A percentile compares a stretch with the other conserved stretches of the same genome.
These are phyloP conservation scores for Campylorhamphus procurvoides DNA, from an alignment of 2,113 vertebrate species.

Conservation along the genomic window DNA sequence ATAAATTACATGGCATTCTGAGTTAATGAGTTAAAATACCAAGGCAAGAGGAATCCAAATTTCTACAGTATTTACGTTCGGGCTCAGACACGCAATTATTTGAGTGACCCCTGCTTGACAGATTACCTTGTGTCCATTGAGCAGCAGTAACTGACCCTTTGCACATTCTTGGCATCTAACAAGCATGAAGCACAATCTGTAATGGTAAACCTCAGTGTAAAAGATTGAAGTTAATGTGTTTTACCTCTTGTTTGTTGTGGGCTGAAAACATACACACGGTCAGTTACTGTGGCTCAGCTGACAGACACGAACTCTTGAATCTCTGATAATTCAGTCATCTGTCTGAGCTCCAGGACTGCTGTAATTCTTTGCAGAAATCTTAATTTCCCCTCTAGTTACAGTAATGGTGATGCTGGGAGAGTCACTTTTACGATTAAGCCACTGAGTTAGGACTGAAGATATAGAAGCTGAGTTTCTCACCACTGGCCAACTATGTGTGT, in stretches of 20 bases:
- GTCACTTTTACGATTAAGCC: not conserved
- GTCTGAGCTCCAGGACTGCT: not conserved
- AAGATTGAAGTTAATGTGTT: not conserved
- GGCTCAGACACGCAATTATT: not conserved
- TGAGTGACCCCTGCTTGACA: not conserved
- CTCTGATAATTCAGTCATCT: not conserved
- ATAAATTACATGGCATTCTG: not conserved
- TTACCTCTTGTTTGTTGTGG: conserved; percentile 25
- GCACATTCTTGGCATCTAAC: conserved; percentile 38
- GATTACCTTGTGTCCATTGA: conserved; percentile 24
- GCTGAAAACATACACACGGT: not conserved
- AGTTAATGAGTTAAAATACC: not conserved
- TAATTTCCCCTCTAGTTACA: not conserved
- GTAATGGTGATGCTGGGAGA: not conserved
- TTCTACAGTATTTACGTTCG: not conserved
- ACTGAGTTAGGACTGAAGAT: not conserved
- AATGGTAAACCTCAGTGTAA: conserved; percentile 3
- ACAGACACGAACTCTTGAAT: not conserved
- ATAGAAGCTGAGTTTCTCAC: not conserved
- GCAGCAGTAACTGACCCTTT: conserved; percentile 23
- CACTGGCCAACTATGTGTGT: not conserved
- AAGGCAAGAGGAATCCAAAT: not conserved
- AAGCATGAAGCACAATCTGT: conserved; percentile 37
- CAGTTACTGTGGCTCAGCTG: not conserved
- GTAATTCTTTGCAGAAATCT: not conserved